These are phyloP conservation scores for Achatina immaculata DNA, from an alignment of 1,140 invertebrate genomes.

Conservation along the genomic window DNA sequence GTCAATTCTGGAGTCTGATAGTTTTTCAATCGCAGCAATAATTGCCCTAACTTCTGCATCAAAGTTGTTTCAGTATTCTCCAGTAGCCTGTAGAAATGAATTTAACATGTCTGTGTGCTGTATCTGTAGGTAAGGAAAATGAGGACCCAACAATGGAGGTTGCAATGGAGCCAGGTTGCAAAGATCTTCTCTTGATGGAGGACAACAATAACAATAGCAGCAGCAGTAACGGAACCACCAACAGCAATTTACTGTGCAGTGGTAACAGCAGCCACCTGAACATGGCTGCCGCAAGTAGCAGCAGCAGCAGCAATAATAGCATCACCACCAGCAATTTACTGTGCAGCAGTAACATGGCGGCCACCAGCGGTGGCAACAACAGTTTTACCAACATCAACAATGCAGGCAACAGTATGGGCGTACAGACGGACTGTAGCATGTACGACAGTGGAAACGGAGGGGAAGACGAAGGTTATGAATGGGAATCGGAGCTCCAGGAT, in stretches of 20 bases:
- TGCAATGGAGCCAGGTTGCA: background rate
- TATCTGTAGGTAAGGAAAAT: slow-evolving; percentile 67
- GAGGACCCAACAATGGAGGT: slow-evolving; percentile 50
- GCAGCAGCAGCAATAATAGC: background rate
- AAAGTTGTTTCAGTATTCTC: too few species aligned
- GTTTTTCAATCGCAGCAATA: too few species aligned
- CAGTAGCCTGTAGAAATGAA: too few species aligned
- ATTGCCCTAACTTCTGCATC: too few species aligned
- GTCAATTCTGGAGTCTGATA: too few species aligned
- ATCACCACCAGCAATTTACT: background rate
- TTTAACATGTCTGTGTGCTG: too few species aligned
- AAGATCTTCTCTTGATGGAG: slow-evolving; percentile 37
- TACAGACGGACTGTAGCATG: slow-evolving; percentile 32
- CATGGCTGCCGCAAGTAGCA: slow-evolving; percentile 13
- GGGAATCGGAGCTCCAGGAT: slow-evolving; percentile 82
- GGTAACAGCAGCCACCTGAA: slow-evolving; percentile 25
- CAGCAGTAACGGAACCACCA: background rate
- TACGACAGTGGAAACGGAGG: slow-evolving; percentile 36
- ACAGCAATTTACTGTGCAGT: background rate
- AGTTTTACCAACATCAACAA: too few species aligned
- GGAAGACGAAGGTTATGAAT: slow-evolving; percentile 69
- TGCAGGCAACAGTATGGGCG: too few species aligned
- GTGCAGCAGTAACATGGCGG: slow-evolving; percentile 9
- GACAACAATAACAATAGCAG: slow-evolving; percentile 52
- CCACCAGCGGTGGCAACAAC: background rate